Base-by-base conservation (phyloP, 2,888 invertebrate species). In the Diarsia mendica region DNA sequence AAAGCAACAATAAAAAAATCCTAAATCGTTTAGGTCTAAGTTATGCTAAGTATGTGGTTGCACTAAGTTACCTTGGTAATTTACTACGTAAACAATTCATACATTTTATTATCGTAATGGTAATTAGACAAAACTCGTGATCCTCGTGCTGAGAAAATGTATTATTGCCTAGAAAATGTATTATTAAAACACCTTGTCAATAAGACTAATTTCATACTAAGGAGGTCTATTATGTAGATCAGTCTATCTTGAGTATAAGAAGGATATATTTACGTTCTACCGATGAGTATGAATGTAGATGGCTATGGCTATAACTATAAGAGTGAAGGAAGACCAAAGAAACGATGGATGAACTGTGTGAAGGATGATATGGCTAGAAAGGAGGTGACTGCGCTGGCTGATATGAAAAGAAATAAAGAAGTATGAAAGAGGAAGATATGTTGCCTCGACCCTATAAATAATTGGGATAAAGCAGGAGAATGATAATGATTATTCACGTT, bases 91-190 rank as follows among this genome's bases (percentile, higher is more conserved):
- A 44, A 63, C 33, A 53, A 58, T 11, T 10, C 23, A 18, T 77
- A 28, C 13, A 60, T 18, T 58, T 23, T 28, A 58, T 53, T 61
- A 55, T 53, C 72, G 48, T 66, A 33, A 78, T 79, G 66, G 3
- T 79, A 67, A 67, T 44, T 1, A 61, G 4, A 72, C 28, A 48
- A 18, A 60, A 79, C 53, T 78, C 79, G 77, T 78, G 77, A 66
- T 66, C 4, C 9, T 23, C 79, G 65, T 55, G 61, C 28, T 20
- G 28, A 60, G 55, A 53, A 71, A 53, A 46, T 61, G 13, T 71
- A 33, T 60, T 53, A 61, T 58, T 44, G 48, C 39, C 15, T 53
- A 58, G 55, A 60, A 61, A 60, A 46, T 53, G 13, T 72, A 39
- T 49, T 44, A 49, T 9, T 71, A 48, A 46, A 58, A 18, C 23